A percentile compares a stretch with the other conserved stretches of the same genome.
These are phyloP conservation scores for Lycocerus yunnanus DNA, from an alignment of 2,888 invertebrate species.

Conservation along the genomic window DNA sequence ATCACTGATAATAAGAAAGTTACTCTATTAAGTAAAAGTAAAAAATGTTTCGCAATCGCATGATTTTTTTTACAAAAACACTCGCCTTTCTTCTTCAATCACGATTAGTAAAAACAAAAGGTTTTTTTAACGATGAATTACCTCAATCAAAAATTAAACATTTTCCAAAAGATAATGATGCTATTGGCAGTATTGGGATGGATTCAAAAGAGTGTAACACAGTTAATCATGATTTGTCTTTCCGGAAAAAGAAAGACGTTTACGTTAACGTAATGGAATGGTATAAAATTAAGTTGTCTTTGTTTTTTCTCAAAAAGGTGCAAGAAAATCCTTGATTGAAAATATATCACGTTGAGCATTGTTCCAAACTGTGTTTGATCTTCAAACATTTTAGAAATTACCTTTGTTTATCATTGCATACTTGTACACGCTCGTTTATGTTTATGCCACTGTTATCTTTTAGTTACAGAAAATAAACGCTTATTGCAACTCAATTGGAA, in stretches of 20 bases:
- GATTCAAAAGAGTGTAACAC: neutral
- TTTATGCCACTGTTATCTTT: no score
- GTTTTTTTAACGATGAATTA: neutral
- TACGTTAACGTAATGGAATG: neutral
- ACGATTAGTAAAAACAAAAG: neutral
- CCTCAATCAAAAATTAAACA: neutral
- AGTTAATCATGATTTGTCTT: neutral
- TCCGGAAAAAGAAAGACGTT: neutral
- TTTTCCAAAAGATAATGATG: neutral
- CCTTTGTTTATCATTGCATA: no score
- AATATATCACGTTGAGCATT: neutral
- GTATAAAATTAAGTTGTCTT: neutral
- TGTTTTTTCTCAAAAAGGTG: neutral
- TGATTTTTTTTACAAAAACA: neutral
- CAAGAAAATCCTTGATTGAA: neutral
- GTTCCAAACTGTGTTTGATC: neutral
- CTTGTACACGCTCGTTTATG: no score
- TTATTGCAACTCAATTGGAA: no score
- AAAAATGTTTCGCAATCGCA: neutral
- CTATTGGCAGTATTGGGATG: neutral
- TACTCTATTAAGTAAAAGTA: slow-evolving; percentile 19
- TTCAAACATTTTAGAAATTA: neutral
- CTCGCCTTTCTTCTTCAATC: neutral
- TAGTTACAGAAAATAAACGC: no score
- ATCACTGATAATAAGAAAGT: slow-evolving; percentile 33